Base-by-base conservation (phyloP, 2,888 invertebrate genomes). In the Coecobrya sp. region DNA sequence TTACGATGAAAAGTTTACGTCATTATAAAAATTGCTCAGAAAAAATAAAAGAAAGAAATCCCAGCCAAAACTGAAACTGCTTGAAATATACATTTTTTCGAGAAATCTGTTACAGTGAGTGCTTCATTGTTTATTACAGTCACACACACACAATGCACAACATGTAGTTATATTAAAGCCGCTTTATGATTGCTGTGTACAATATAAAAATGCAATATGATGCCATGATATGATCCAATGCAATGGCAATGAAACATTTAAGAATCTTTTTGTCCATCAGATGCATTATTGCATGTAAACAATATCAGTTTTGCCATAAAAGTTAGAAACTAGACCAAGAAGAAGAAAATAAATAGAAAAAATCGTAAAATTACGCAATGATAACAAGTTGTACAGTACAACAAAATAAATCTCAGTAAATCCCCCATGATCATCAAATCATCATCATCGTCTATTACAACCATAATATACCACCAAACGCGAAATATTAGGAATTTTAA, bases 171-270 rank as follows among this genome's bases (percentile, higher is more conserved):
- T 36, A 36, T 36, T 36, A 36, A 36, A 36, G 36, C 7, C 36
- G 36, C 36, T 36, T 36, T 36, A 36, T 36, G 36, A 2, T 36
- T 13, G 30, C 62, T 22, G 22, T 65, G 25, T 16, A 27, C 55
- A 55, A 22, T 68, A 27, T 68, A 68, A 68, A 27, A 19, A 68
- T 30, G 68, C 19, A 19, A 0, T 27, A 10, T 49, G 68, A 68
- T 68, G 11, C 0, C 0, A 42, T 42, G 36, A 73, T 73, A 36
- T 36, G 73, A 73, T 36, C 42, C 36, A 73, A 73, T 42, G 73
- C 36, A 73, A 73, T 42, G 73, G 73, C 73, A 73, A 73, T 73
- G 73, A 73, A 73, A 73, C 42, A 73, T 3, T 73, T 73, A 1
- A 10, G 36, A n/a, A 19, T 36, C 1, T 42, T 73, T 42, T 36